phyloP scores from a whole-genome alignment of 1,140 invertebrate genomes.

The Cydia pomonella region DNA sequence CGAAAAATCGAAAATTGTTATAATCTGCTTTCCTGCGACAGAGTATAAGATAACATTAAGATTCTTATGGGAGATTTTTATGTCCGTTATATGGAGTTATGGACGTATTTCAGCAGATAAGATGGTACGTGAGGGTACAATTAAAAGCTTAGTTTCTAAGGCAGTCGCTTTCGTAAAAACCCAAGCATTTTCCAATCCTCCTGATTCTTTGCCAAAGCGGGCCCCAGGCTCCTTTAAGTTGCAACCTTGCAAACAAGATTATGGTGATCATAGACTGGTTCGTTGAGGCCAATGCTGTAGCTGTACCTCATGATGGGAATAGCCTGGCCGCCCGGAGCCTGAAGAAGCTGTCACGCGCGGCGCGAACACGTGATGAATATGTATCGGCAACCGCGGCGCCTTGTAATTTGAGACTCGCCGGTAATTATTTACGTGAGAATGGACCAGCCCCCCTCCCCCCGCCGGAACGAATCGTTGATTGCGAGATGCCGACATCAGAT shows the following conservation, averaged over 20 bases:
- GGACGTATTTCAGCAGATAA: no score
- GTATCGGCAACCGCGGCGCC: slow-evolving; percentile 74
- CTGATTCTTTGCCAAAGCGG: no score
- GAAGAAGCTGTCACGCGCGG: slow-evolving; percentile 75
- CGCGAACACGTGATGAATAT: slow-evolving; percentile 70
- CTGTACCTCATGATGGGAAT: neutral
- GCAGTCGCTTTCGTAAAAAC: no score
- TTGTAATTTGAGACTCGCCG: slow-evolving; percentile 76
- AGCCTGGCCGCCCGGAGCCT: slow-evolving; percentile 44
- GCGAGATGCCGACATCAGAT: slow-evolving; percentile 63
- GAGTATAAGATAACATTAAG: neutral
- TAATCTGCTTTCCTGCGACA: no score
- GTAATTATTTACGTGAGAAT: slow-evolving; percentile 79
- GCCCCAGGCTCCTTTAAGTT: neutral
- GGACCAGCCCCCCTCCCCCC: slow-evolving; percentile 43
- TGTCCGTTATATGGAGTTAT: no score
- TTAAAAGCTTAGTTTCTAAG: no score
- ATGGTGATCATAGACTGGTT: neutral
- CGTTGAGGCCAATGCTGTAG: neutral
- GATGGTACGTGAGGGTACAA: no score
- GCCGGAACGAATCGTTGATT: slow-evolving; percentile 73
- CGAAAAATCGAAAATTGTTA: no score
- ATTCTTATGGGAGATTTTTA: neutral
- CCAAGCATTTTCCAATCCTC: no score
- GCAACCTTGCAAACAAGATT: neutral